Evolutionary conservation across 2,888 invertebrate species (phyloP), one percentile per base, ranked within the genome.

Genomic region (Ormyrus rosae): DNA sequence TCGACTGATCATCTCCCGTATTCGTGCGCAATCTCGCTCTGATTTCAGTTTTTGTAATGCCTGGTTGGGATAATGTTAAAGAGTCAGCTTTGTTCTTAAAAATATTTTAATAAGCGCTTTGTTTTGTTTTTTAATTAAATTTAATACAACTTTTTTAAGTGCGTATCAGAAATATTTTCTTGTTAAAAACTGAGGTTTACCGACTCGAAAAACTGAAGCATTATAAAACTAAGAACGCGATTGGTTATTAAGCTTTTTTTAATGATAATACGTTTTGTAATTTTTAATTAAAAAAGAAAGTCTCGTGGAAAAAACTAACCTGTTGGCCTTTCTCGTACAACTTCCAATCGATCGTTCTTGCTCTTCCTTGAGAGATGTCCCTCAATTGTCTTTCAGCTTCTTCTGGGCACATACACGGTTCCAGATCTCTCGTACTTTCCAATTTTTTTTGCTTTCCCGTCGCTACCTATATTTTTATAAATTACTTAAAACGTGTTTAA

Each of bases 301-400:
- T 19, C 19, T 19, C 1, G 1, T 1, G 4, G 34, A 34, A 34
- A 34, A 34, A 5, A 78, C 82, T 51, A 19, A 82, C 82, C 71
- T 64, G 65, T 10, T 58, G 77, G 5, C 82, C 82, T 0, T 9
- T 11, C 50, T 80, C 71, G 55, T 82, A 82, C 65, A 53, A 74
- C 9, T 74, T 46, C n/a, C 6, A 50, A 72, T 75, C 75, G 53
- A 82, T 74, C n/a, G 65, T 78, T 9, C 46, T 70, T 1, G 50
- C 60, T 55, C n/a, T 73, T 60, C 53, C 80, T 3, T 8, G 9
- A 9, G 58, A 70, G 7, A 77, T 50, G 50, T 79, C 76, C 9
- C 9, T 77, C 65, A 82, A 53, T 13, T 13, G 34, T 0, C 13
- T 46, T n/a, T 71, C 67, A 9, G 50, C 13, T 11, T 77, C 74